Evolutionary conservation across 2,888 invertebrate species (phyloP), one percentile per base, ranked within the genome.

Genomic region (Nomada hirtipes): DNA sequence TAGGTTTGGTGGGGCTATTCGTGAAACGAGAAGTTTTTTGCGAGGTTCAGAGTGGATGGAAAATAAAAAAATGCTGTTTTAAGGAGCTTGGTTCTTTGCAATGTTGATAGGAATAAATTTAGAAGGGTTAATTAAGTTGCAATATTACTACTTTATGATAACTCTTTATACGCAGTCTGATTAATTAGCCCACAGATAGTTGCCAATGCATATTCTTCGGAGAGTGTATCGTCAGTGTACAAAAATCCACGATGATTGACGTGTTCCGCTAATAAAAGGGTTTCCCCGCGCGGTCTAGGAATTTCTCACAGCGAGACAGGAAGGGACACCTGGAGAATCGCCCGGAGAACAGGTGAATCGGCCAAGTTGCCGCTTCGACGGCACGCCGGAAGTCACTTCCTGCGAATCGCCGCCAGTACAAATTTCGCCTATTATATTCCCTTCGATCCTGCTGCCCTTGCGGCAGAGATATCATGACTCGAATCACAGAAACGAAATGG

Each of bases 271-370:
- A 65, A 65, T 57, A 65, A 63, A 60, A 71, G 52, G 61, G 57
- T 36, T 64, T 69, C 59, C 36, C 52, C 59, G 52, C 53, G 52
- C 63, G 13, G 52, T 71, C 68, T 68, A 73, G 67, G 76, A 84
- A 79, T 86, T 86, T 86, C 87, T 86, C 86, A 86, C 84, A 76
- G 70, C 63, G 69, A 72, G 74, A 57, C 84, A 86, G 88, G 84
- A 88, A 88, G 88, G 69, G 82, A 86, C 88, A 88, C 88, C 86
- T 88, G 88, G 85, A 83, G 81, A 79, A 83, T 64, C 60, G 83
- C 74, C 63, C 36, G 71, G 64, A 63, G 68, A 77, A 78, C 86
- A 82, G 85, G 85, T 84, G 84, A 84, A 79, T 82, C 84, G 76
- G 69, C 75, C 75, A 79, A 65, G 71, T 79, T 72, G 81, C 81